A percentile compares a stretch with the other conserved stretches of the same genome.
phyloP scores from a whole-genome alignment of 2,113 vertebrate genomes.

The Alectura lathami region DNA sequence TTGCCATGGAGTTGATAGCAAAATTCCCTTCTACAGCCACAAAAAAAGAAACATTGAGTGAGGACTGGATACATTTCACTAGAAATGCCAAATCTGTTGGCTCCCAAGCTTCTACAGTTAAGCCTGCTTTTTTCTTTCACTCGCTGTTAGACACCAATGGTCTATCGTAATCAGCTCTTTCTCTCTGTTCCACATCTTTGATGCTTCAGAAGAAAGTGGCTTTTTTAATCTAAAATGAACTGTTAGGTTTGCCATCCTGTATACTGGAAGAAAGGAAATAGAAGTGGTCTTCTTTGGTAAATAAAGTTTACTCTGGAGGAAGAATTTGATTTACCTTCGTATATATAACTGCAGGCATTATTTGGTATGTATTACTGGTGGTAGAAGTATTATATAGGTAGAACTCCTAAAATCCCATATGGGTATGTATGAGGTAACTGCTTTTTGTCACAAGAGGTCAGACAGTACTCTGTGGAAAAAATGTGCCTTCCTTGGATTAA shows the following conservation, averaged over 20 bases:
- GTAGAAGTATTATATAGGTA: neutral
- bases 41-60: slow-evolving; percentile 9
- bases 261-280: neutral
- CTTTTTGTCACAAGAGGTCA: neutral
- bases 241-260: neutral
- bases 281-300: neutral
- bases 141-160: neutral
- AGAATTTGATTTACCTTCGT: neutral
- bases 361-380: neutral
- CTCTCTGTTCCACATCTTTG: neutral
- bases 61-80: neutral
- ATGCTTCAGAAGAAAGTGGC: neutral
- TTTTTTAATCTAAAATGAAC: neutral
- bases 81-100: slow-evolving; percentile 1
- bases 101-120: neutral
- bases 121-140: neutral
- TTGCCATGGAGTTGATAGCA: neutral
- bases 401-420: neutral
- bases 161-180: neutral
- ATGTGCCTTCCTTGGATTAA: neutral
- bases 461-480: neutral
- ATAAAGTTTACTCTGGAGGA: neutral
- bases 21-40: neutral
- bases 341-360: neutral
- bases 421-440: neutral